Evolutionary conservation across 2,888 invertebrate species (phyloP).

Genomic region (Escarpia spicata): DNA sequence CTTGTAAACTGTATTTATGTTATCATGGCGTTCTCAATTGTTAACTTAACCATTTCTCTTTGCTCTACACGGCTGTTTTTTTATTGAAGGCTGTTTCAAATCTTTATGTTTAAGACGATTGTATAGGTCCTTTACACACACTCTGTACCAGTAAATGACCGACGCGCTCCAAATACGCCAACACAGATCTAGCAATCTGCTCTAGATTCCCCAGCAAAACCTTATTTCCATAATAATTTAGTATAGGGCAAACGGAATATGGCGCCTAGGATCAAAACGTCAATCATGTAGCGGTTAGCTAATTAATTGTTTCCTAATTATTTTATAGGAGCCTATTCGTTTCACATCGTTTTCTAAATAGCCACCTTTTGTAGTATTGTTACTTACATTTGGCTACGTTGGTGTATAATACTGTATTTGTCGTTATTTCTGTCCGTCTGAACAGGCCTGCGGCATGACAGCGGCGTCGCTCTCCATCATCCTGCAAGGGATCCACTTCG

Average conservation of each 20-base stretch:
- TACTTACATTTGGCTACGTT: background rate
- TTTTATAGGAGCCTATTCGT: no score
- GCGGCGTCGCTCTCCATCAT: constrained; percentile 55
- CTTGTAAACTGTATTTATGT: no score
- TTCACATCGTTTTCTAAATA: background rate
- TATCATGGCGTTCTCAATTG: no score
- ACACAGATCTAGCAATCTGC: background rate
- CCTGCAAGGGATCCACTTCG: constrained; percentile 49
- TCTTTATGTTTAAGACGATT: no score
- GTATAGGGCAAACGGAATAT: no score
- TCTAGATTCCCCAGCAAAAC: background rate
- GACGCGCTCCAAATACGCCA: background rate
- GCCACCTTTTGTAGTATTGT: background rate
- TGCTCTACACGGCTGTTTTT: no score
- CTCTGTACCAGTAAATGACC: background rate
- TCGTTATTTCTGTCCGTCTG: background rate
- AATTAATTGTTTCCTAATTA: no score
- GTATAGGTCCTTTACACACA: background rate
- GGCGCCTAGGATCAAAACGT: background rate
- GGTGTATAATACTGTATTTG: background rate
- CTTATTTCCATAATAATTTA: background rate
- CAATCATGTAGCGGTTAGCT: no score
- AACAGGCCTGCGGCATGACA: constrained; percentile 52
- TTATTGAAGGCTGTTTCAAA: no score
- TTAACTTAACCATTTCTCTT: no score